These are phyloP conservation scores for Podabrus alpinus DNA, from an alignment of 2,888 invertebrate genomes.

Conservation along the genomic window DNA sequence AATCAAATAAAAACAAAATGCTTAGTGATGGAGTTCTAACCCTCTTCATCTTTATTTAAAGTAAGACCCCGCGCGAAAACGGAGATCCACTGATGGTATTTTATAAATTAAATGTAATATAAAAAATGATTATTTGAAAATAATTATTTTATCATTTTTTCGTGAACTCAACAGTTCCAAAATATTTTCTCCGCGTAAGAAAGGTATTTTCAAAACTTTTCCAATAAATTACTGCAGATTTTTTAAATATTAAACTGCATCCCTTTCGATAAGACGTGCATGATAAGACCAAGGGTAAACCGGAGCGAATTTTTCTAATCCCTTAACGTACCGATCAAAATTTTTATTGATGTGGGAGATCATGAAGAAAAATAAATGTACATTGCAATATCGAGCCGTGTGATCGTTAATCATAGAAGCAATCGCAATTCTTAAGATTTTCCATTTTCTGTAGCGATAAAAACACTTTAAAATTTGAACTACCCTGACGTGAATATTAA, in stretches of 20 bases:
- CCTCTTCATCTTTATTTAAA: too few species aligned
- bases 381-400: background rate
- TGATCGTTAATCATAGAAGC: background rate
- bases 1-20: too few species aligned
- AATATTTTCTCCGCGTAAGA: too few species aligned
- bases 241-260: background rate
- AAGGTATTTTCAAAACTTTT: too few species aligned
- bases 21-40: too few species aligned
- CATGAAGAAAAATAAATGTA: background rate
- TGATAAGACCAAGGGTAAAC: background rate
- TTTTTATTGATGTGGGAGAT: background rate
- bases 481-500: background rate
- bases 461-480: background rate
- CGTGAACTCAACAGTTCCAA: too few species aligned
- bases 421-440: background rate
- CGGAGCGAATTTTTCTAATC: background rate
- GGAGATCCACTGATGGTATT: too few species aligned
- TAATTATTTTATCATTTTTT: too few species aligned
- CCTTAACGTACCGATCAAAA: background rate
- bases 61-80: too few species aligned
- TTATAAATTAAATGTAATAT: too few species aligned
- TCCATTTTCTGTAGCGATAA: background rate
- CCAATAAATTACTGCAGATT: background rate
- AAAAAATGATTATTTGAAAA: too few species aligned
- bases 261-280: background rate